A percentile compares a stretch with the other conserved stretches of the same genome.
phyloP scores from a whole-genome alignment of 1,140 invertebrate genomes.

The Euglossa dilemma region DNA sequence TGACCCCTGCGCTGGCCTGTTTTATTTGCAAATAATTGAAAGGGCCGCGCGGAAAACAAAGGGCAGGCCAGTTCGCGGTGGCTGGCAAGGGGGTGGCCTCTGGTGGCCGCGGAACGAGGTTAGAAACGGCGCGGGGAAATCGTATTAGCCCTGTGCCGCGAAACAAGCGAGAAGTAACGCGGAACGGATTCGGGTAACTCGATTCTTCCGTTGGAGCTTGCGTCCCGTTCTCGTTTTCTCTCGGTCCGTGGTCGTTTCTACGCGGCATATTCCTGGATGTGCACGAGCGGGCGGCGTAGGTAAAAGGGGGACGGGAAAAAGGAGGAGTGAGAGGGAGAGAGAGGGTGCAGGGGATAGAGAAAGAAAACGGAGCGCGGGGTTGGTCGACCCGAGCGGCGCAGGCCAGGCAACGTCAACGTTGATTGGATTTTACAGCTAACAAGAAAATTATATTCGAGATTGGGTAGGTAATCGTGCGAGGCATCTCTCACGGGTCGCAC shows the following conservation, averaged over 20 bases:
- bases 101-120: conserved; percentile 52
- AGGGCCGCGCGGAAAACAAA: conserved; percentile 65
- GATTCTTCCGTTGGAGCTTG: conserved; percentile 58
- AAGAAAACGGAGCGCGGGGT: conserved; percentile 53
- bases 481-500: conserved; percentile 62
- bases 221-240: conserved; percentile 3
- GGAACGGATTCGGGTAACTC: conserved; percentile 59
- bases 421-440: conserved; percentile 82
- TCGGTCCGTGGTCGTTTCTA: neutral
- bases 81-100: conserved; percentile 10
- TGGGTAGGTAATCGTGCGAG: conserved; percentile 77
- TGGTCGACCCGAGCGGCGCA: conserved; percentile 52
- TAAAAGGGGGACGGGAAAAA: conserved; percentile 29
- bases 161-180: conserved; percentile 67
- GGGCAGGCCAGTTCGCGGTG: conserved; percentile 58
- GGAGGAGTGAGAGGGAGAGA: conserved; percentile 8
- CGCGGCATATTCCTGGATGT: conserved; percentile 5
- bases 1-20: conserved; percentile 52
- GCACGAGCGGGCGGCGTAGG: neutral
- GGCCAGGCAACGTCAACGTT: conserved; percentile 68
- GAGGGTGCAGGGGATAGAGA: conserved; percentile 20
- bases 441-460: conserved; percentile 82
- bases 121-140: conserved; percentile 54
- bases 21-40: conserved; percentile 74
- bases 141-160: conserved; percentile 47